These are phyloP conservation scores for Leptothorax acervorum DNA, from an alignment of 2,888 invertebrate species.

Conservation along the genomic window DNA sequence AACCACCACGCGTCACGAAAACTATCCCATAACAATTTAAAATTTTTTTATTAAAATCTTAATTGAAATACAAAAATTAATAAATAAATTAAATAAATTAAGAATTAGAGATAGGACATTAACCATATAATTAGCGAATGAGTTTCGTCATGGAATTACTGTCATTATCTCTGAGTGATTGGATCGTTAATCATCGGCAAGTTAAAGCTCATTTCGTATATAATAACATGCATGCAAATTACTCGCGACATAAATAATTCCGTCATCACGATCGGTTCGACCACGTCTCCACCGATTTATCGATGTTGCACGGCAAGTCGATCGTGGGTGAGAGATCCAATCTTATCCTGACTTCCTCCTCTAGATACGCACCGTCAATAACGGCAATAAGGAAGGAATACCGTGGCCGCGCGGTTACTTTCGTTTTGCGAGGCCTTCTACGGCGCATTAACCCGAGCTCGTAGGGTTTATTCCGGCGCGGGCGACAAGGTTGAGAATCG, in stretches of 20 bases:
- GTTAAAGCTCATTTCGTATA: background rate
- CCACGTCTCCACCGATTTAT: constrained; percentile 21
- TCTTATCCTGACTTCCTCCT: constrained; percentile 33
- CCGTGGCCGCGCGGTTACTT: constrained; percentile 24
- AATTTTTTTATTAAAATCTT: background rate
- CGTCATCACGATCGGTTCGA: background rate
- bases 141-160: background rate
- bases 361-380: constrained; percentile 27
- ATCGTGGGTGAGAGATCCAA: constrained; percentile 29
- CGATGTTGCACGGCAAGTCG: constrained; percentile 21
- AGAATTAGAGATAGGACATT: background rate
- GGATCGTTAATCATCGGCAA: background rate
- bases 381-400: constrained; percentile 52
- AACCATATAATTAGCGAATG: background rate
- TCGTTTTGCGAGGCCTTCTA: constrained; percentile 41
- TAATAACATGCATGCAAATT: background rate
- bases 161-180: background rate
- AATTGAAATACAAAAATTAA: background rate
- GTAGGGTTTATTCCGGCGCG: constrained; percentile 38
- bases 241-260: constrained; percentile 19
- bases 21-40: background rate
- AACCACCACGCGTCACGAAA: background rate
- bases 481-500: constrained; percentile 39
- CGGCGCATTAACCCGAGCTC: constrained; percentile 42
- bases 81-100: background rate